Percentiles rank a stretch among this genome's conserved stretches.
These are phyloP conservation scores for Phocoena phocoena DNA, from an alignment of 2,113 vertebrate species.

Conservation along the genomic window DNA sequence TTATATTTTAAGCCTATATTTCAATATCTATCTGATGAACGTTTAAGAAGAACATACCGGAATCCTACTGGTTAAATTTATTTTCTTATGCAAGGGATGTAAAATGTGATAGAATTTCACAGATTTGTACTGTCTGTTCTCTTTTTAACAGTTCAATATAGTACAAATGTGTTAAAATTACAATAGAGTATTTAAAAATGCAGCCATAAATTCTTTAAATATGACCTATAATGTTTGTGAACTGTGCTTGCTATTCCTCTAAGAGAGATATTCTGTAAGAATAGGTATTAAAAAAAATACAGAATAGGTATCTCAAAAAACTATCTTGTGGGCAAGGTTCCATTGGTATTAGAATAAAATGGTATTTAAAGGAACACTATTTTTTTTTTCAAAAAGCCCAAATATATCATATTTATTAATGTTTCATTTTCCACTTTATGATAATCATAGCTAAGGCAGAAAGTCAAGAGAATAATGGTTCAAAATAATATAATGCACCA, in stretches of 20 bases:
- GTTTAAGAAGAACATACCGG: not conserved
- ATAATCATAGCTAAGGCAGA: not conserved
- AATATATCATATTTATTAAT: slow-evolving; percentile 16
- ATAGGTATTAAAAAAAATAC: not conserved
- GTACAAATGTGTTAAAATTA: not conserved
- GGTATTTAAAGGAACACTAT: not conserved
- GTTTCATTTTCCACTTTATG: slow-evolving; percentile 1
- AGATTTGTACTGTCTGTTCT: not conserved
- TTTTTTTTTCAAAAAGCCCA: not conserved
- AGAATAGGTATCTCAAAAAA: not conserved
- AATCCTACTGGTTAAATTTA: not conserved
- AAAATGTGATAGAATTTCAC: not conserved
- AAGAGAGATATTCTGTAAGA: not conserved
- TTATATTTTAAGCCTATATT: no score
- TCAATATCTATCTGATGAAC: no score
- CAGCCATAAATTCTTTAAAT: slow-evolving; percentile 28
- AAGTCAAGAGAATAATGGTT: not conserved
- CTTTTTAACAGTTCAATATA: slow-evolving; percentile 14
- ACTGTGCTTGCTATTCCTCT: not conserved
- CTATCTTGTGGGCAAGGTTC: not conserved
- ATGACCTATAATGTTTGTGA: not conserved
- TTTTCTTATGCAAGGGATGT: not conserved
- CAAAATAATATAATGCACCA: not conserved
- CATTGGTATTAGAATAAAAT: slow-evolving; percentile 14
- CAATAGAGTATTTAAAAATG: slow-evolving; percentile 20